Evolutionary conservation across 2,888 invertebrate genomes (phyloP).

Genomic region (Drosophila incognita): DNA sequence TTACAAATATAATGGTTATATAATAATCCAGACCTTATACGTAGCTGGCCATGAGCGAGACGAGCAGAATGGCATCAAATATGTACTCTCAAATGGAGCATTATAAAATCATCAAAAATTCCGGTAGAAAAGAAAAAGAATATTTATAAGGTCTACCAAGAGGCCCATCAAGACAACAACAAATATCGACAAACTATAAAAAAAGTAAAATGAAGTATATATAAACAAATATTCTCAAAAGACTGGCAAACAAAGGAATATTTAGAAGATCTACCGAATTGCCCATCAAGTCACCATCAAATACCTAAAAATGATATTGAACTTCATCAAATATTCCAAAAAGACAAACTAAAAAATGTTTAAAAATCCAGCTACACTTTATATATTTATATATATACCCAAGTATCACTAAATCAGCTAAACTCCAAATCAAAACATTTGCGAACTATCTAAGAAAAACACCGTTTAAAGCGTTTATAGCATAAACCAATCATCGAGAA

Average conservation of each 20-base stretch:
- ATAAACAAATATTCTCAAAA: neutral
- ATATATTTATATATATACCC: neutral
- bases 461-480: neutral
- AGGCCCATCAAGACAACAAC: neutral
- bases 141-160: neutral
- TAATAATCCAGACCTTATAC: conserved; percentile 3
- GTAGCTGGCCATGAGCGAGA: neutral
- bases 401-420: neutral
- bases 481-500: neutral
- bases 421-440: neutral
- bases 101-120: neutral
- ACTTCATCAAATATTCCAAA: neutral
- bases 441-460: neutral
- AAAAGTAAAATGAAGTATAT: neutral
- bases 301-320: neutral
- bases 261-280: neutral
- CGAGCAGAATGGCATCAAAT: neutral
- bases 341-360: neutral
- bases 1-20: neutral
- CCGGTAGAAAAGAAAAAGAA: neutral
- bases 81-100: neutral
- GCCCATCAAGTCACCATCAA: neutral
- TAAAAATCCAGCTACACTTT: neutral
- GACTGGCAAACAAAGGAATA: neutral
- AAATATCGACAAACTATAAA: neutral